Evolutionary conservation across 2,113 vertebrate genomes (phyloP).

Genomic region (Pholis gunnellus): DNA sequence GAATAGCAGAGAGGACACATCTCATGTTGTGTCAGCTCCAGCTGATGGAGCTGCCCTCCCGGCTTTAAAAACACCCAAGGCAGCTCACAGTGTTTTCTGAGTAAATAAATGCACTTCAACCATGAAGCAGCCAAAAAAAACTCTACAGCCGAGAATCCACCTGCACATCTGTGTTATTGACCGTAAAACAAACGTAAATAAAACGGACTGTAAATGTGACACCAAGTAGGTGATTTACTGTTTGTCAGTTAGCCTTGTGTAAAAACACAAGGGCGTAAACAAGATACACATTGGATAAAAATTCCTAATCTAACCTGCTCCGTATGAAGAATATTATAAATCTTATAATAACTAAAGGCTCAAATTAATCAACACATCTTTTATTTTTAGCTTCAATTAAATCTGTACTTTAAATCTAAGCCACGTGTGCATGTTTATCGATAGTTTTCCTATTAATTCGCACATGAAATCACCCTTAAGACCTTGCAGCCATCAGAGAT

Average conservation of each 20-base stretch:
- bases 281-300: neutral
- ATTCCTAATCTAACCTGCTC: neutral
- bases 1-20: conserved; percentile 26
- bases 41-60: conserved; percentile 14
- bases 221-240: neutral
- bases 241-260: neutral
- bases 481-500: conserved; percentile 16
- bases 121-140: neutral
- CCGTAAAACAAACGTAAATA: neutral
- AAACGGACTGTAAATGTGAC: conserved; percentile 2
- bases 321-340: neutral
- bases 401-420: conserved; percentile 11
- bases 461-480: conserved; percentile 19
- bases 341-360: neutral
- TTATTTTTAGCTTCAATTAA: neutral
- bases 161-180: conserved; percentile 19
- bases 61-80: conserved; percentile 26
- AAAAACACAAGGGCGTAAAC: neutral
- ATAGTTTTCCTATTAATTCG: conserved; percentile 4
- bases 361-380: neutral
- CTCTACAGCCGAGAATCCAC: neutral
- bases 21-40: conserved; percentile 13
- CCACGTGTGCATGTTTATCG: neutral
- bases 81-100: conserved; percentile 19
- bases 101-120: conserved; percentile 35